Base-by-base conservation (phyloP, 2,113 vertebrate species). In the Hippocampus barbouri region DNA sequence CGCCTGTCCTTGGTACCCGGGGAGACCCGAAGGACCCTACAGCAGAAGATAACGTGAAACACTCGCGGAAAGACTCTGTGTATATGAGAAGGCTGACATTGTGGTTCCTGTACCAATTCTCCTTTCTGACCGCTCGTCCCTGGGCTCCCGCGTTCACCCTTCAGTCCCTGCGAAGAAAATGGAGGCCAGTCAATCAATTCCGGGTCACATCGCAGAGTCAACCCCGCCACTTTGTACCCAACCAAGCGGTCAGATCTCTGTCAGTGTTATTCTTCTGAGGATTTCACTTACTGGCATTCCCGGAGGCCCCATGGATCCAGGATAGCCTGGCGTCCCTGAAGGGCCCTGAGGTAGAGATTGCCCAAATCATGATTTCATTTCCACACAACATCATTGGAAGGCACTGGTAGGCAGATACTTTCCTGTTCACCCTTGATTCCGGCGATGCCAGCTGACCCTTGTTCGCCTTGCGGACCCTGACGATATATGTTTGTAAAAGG, bases 351-450 rank as follows among this genome's bases (percentile, higher is more conserved):
- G 20, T 77, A 70, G 74, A 70, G 70, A 84, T 82, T 66, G 75
- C 5, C 47, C 41, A 72, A 77, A 81, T 69, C 66, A 75, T 81
- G 66, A 80, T 72, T 77, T 57, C 15, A 66, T 69, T 74, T 45
- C 18, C 40, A 40, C 30, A 34, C 43, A 38, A 51, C 68, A 54
- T 69, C 25, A 70, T 62, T 69, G 69, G 38, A 59, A 25, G 38
- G 65, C 64, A 70, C 14, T 67, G 67, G 71, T 64, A 66, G 82
- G 67, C 70, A 73, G 74, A 77, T 27, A 79, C 92, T 90, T 86
- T 96, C 97, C 92, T 88, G 92, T 70, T 99, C 96, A 43, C 97
- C 97, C 77, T 99, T 99, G 45, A 91, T 85, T 79, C 96, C 97
- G 0, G 89, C 25, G 1, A 89, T 85, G 66, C 96, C 96, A 0